phyloP scores from a whole-genome alignment of 1,140 invertebrate genomes.

The Hylyphantes graminicola region DNA sequence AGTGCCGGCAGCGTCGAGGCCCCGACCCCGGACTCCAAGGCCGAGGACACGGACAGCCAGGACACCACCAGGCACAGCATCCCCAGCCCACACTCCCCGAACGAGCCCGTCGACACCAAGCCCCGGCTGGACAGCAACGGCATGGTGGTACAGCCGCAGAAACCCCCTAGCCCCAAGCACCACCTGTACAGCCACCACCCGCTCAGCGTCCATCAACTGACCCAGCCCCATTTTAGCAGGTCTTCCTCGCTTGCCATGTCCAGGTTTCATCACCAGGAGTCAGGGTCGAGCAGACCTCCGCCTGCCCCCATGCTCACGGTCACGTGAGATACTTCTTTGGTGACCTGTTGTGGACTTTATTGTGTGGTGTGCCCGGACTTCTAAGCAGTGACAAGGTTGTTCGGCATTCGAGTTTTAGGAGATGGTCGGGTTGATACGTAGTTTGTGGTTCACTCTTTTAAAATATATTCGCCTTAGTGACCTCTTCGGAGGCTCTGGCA shows the following conservation, averaged over 20 bases:
- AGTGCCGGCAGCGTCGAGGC: constrained; percentile 79
- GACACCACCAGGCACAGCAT: constrained; percentile 25
- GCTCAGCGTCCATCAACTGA: constrained; percentile 62
- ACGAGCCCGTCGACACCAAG: constrained; percentile 34
- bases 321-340: constrained; percentile 16
- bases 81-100: constrained; percentile 42
- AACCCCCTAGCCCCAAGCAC: constrained; percentile 12
- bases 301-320: constrained; percentile 45
- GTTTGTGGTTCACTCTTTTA: no score
- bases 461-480: no score
- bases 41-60: constrained; percentile 61
- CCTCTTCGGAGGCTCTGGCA: no score
- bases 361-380: no score
- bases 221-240: constrained; percentile 58
- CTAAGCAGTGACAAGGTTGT: no score
- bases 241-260: constrained; percentile 12
- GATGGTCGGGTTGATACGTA: no score
- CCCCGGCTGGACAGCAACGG: constrained; percentile 32
- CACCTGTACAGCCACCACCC: constrained; percentile 52
- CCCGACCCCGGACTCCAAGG: constrained; percentile 71
- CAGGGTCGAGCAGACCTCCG: constrained; percentile 1
- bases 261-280: constrained; percentile 30
- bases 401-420: no score
- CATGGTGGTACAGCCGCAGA: constrained; percentile 7
- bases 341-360: no score